Base-by-base conservation (phyloP, 2,888 invertebrate species). In the Pasiphila rectangulata region DNA sequence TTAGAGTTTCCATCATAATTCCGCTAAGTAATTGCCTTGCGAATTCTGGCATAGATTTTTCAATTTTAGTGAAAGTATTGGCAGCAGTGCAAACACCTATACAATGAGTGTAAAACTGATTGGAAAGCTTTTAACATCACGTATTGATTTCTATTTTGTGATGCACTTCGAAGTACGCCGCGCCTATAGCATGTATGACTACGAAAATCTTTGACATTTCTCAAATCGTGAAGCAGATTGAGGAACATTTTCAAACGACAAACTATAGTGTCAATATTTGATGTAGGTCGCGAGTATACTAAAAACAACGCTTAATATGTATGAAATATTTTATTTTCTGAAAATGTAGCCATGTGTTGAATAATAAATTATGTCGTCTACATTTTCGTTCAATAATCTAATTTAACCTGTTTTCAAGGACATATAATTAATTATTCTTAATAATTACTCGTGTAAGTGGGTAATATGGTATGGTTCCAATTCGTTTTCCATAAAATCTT, bases 221-320 rank as follows among this genome's bases (percentile, higher is more conserved):
- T 71, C 74, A 60, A 61, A 72, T 72, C 75, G 67, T 69, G 64
- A 68, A 51, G 50, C 61, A 74, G 68, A 69, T 62, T 64, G 69
- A 85, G 84, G 83, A 83, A 85, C 83, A 56, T 59, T 76, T 70
- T 78, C 75, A 75, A 75, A 75, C 68, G 73, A 73, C 69, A 68
- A 66, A 67, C 67, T 71, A 68, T 67, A 64, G 62, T 63, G 61
- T 53, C 46, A 61, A 61, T 63, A 67, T 62, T 62, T 67, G 59
- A 57, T 59, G 60, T 45, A 57, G 63, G n/a, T n/a, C 62, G 47
- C 51, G 43, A 59, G 62, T 71, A 72, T 73, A 75, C 73, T 69
- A 81, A 78, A 75, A 83, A 83, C 79, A 83, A 82, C 76, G 69
- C 75, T 77, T 79, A 79, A 69, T 54, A 48, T 68, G 70, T 71